These are phyloP conservation scores for Gymnothorax reevesii DNA, from an alignment of 2,797 vertebrate species.

Conservation along the genomic window DNA sequence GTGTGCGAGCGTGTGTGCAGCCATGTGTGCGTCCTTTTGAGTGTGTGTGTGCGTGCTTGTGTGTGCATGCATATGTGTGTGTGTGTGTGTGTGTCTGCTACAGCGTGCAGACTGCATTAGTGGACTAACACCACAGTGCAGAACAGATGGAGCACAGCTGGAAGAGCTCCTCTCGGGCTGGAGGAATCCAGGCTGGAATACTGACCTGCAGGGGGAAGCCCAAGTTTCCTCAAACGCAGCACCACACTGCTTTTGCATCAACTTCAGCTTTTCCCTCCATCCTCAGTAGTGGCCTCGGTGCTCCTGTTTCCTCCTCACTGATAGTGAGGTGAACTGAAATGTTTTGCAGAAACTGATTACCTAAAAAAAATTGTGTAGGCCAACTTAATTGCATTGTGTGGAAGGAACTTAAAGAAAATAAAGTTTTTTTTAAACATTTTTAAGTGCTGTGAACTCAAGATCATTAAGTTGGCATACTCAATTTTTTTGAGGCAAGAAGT, in stretches of 20 bases:
- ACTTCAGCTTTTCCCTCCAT: neutral
- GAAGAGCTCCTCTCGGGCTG: neutral
- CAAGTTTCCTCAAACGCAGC: neutral
- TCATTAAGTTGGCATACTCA: no score
- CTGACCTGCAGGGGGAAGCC: neutral
- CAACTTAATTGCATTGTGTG: no score
- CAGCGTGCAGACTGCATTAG: neutral
- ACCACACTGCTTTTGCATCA: neutral
- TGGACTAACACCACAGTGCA: neutral
- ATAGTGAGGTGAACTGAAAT: no score
- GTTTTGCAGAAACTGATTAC: no score
- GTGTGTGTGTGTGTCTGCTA: constrained; percentile 1
- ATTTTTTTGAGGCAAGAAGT: no score
- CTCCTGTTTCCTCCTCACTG: neutral
- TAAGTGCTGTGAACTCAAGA: no score
- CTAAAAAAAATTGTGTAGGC: no score
- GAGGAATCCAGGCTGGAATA: constrained; percentile 15
- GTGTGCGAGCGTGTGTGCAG: neutral
- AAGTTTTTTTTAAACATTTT: no score
- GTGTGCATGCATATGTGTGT: constrained; percentile 6
- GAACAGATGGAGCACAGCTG: constrained; percentile 13
- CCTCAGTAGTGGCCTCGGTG: neutral
- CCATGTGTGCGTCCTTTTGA: neutral
- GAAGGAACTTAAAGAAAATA: no score
- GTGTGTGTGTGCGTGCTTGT: constrained; percentile 1